Percentiles rank a stretch among this genome's conserved stretches.
Conservation (phyloP, 2,888 invertebrate species). For the Drosophila engyochracea region DNA sequence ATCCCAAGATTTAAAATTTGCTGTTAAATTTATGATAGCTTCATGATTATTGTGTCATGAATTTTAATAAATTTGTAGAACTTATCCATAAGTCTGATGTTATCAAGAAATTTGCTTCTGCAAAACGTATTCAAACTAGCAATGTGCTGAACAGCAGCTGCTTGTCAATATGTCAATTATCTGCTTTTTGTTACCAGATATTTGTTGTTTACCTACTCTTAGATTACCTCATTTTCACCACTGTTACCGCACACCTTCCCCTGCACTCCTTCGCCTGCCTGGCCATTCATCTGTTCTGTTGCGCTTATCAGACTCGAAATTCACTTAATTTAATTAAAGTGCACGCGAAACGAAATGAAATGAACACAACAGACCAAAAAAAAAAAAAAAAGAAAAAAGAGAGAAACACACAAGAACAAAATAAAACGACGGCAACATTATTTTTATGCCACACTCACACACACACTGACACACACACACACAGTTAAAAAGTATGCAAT, state of each 20-base stretch:
- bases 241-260: not conserved
- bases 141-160: not conserved
- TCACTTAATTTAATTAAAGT: conserved; percentile 78
- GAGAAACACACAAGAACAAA: conserved; percentile 1
- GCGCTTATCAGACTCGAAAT: conserved; percentile 68
- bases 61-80: not conserved
- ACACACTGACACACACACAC: conserved; percentile 15
- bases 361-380: conserved; percentile 20
- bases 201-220: not conserved
- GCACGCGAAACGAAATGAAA: conserved; percentile 31
- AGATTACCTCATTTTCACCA: not conserved
- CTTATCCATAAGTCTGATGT: not conserved
- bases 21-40: not conserved
- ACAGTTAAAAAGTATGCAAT: conserved; percentile 38
- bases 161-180: not conserved
- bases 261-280: conserved; percentile 3
- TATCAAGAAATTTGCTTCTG: not conserved
- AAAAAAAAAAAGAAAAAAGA: conserved; percentile 9
- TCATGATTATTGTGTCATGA: not conserved
- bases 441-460: conserved; percentile 43
- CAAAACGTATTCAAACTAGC: no score
- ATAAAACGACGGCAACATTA: conserved; percentile 41
- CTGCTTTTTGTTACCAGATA: not conserved
- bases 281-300: conserved; percentile 35
- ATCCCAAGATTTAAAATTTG: not conserved